Conservation (phyloP, 2,888 invertebrate species). For the Sarcophaga subvicina region DNA sequence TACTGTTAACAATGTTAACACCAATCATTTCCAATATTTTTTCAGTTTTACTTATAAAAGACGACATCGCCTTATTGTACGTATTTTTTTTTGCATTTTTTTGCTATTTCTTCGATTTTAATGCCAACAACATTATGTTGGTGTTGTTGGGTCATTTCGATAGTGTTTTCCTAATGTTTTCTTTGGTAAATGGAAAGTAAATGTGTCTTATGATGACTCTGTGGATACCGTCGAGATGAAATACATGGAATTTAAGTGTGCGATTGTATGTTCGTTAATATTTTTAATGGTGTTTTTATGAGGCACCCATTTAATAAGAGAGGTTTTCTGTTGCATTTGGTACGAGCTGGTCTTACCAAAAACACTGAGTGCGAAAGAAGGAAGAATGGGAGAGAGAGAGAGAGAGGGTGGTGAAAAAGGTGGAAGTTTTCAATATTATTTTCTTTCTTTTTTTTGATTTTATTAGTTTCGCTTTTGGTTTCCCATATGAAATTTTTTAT, state of each 20-base stretch:
- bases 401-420: slow-evolving; percentile 54
- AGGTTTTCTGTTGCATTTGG: slow-evolving; percentile 26
- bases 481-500: slow-evolving; percentile 50
- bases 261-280: background rate
- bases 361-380: background rate
- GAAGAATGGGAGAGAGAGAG: too few species aligned
- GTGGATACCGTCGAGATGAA: slow-evolving; percentile 36
- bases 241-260: slow-evolving; percentile 51
- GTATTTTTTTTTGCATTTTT: background rate
- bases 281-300: slow-evolving; percentile 63
- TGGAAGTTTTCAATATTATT: slow-evolving; percentile 36
- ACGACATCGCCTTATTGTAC: slow-evolving; percentile 21
- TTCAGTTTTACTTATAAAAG: slow-evolving; percentile 21
- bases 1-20: slow-evolving; percentile 64
- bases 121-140: slow-evolving; percentile 49
- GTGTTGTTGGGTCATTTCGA: slow-evolving; percentile 55
- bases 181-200: slow-evolving; percentile 60
- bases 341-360: background rate
- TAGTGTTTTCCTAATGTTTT: slow-evolving; percentile 42
- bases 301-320: slow-evolving; percentile 66
- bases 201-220: slow-evolving; percentile 56
- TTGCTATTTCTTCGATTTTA: background rate
- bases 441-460: background rate
- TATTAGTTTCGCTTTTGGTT: slow-evolving; percentile 24
- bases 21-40: slow-evolving; percentile 47